phyloP scores from a whole-genome alignment of 2,797 vertebrate genomes.

The Telmatherina bonti region DNA sequence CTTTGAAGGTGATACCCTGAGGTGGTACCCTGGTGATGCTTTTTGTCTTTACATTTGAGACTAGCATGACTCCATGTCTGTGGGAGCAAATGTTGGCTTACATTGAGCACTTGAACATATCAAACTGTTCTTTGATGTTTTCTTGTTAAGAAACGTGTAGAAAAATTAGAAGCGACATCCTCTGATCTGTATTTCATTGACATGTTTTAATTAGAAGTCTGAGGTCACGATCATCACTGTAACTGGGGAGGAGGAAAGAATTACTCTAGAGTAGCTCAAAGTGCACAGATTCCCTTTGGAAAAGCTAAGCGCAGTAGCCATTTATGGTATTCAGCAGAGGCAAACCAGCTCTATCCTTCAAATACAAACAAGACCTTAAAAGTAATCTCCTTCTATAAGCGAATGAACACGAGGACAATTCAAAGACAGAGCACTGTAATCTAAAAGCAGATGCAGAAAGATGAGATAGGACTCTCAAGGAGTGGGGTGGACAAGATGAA shows the following conservation, averaged over 20 bases:
- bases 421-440: constrained; percentile 2
- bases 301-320: constrained; percentile 22
- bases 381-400: constrained; percentile 2
- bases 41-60: neutral
- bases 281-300: constrained; percentile 41
- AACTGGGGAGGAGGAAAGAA: constrained; percentile 36
- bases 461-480: neutral
- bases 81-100: constrained; percentile 5
- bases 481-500: constrained; percentile 21
- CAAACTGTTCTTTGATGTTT: no score
- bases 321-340: constrained; percentile 9
- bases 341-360: neutral
- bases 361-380: neutral
- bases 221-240: constrained; percentile 34
- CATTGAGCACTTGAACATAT: neutral
- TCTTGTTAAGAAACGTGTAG: neutral
- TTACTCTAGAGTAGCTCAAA: constrained; percentile 19
- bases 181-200: constrained; percentile 35
- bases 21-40: neutral
- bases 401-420: constrained; percentile 16
- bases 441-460: constrained; percentile 18
- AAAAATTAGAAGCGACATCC: constrained; percentile 16
- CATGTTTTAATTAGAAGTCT: constrained; percentile 52
- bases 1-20: constrained; percentile 9
- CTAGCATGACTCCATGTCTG: constrained; percentile 1